These are phyloP conservation scores for Anseranas semipalmata DNA, from an alignment of 2,113 vertebrate genomes.

Conservation along the genomic window DNA sequence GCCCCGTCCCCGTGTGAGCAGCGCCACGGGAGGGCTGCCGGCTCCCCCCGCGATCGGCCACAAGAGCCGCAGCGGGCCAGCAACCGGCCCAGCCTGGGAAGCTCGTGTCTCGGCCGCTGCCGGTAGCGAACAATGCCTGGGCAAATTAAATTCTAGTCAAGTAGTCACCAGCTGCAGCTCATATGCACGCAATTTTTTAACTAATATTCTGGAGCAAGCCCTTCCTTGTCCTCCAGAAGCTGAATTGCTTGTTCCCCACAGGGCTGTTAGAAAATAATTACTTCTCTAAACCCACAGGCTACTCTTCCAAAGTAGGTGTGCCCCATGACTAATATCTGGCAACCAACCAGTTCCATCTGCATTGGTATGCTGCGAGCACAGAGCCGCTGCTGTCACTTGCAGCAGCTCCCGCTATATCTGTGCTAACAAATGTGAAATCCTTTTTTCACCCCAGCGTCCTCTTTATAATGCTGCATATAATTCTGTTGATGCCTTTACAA, in stretches of 20 bases:
- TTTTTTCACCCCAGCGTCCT: background rate
- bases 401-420: background rate
- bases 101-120: background rate
- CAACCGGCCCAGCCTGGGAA: background rate
- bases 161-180: background rate
- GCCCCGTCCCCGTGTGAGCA: background rate
- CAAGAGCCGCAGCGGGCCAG: background rate
- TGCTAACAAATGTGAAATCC: background rate
- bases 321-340: background rate
- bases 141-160: background rate
- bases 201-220: background rate
- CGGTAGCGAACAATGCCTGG: background rate
- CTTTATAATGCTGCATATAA: accelerated
- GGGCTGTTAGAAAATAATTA: background rate
- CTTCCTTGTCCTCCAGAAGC: background rate
- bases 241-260: background rate
- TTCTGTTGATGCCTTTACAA: accelerated
- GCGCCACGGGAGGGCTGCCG: no score
- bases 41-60: background rate
- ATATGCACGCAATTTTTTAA: background rate
- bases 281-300: background rate
- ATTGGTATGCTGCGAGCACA: background rate
- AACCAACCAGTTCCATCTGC: background rate
- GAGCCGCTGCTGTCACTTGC: background rate
- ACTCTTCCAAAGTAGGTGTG: background rate